These are phyloP conservation scores for Tenthredo livida DNA, from an alignment of 2,888 invertebrate species.

Conservation along the genomic window DNA sequence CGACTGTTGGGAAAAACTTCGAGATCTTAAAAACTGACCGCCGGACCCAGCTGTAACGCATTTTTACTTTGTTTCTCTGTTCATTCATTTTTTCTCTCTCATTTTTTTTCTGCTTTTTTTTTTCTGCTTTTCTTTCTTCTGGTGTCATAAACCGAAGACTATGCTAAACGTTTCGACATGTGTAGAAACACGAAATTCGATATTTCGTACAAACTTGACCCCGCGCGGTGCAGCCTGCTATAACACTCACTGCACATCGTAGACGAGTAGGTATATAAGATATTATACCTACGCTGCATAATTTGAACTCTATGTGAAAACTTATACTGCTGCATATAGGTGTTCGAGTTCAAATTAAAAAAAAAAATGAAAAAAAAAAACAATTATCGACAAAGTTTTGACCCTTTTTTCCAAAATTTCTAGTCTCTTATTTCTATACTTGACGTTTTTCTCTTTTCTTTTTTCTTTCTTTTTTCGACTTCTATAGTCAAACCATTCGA, in stretches of 20 bases:
- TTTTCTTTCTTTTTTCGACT: not conserved
- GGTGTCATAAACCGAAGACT: conserved; percentile 57
- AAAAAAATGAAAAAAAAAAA: not conserved
- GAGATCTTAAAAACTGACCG: conserved; percentile 35
- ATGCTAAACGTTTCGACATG: conserved; percentile 69
- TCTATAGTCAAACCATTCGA: not conserved
- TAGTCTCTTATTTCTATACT: not conserved
- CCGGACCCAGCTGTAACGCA: conserved; percentile 36
- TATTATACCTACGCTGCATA: not conserved
- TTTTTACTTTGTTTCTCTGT: not conserved
- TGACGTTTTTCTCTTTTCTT: not conserved
- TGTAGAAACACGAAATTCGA: conserved; percentile 74
- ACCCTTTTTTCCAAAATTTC: not conserved
- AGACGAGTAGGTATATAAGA: not conserved
- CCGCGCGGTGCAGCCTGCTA: not conserved
- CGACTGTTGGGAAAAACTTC: not conserved
- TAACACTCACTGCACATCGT: not conserved
- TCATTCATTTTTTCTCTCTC: not conserved
- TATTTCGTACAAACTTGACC: conserved; percentile 63
- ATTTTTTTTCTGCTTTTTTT: not conserved
- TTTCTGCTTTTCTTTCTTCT: not conserved
- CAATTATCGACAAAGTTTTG: not conserved
- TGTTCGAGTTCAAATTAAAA: not conserved
- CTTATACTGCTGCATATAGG: not conserved
- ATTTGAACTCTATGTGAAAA: not conserved